These are phyloP conservation scores for Notocelia uddmanniana DNA, from an alignment of 2,888 invertebrate genomes.

Conservation along the genomic window DNA sequence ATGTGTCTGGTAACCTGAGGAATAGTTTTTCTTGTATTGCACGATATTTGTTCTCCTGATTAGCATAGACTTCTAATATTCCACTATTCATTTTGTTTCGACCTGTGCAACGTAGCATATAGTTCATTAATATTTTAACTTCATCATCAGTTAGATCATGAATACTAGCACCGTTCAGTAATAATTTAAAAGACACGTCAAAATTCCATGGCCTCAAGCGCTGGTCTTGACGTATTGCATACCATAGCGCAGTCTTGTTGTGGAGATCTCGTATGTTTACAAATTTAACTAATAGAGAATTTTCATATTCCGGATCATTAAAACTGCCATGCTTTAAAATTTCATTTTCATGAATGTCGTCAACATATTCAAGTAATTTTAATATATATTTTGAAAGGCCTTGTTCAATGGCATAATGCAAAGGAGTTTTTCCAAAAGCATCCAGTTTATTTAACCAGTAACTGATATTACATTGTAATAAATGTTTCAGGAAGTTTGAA, in stretches of 20 bases:
- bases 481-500: not conserved
- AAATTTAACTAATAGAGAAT: not conserved
- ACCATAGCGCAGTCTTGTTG: not conserved
- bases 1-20: not conserved
- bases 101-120: not conserved
- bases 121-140: not conserved
- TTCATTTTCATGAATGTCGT: not conserved
- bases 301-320: not conserved
- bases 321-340: not conserved
- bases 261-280: not conserved
- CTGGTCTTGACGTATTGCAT: too few species aligned
- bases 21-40: conserved; percentile 8
- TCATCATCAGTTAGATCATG: not conserved
- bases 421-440: not conserved
- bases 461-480: not conserved
- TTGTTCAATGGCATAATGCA: not conserved
- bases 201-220: too few species aligned
- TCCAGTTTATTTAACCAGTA: not conserved
- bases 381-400: too few species aligned
- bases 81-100: not conserved
- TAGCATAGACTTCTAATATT: not conserved
- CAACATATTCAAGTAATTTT: not conserved
- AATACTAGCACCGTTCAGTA: not conserved
- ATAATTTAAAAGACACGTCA: not conserved
- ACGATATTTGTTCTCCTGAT: not conserved